Percentiles rank a stretch among this genome's conserved stretches.
These are phyloP conservation scores for Poicephalus gulielmi DNA, from an alignment of 2,113 vertebrate species.

Conservation along the genomic window DNA sequence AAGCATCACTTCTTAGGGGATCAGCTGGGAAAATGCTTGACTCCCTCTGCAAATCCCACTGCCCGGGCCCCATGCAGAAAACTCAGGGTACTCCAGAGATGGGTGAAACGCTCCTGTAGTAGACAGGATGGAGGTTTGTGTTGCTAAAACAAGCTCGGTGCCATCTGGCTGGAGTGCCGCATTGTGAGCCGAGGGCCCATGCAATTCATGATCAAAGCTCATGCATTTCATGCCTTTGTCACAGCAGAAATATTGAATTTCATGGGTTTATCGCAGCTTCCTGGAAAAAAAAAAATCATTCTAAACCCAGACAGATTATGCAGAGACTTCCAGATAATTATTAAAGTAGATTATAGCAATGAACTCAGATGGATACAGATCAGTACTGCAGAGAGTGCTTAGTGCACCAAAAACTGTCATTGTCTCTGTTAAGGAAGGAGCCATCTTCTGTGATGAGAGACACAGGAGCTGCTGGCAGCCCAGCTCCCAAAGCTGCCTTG, in stretches of 20 bases:
- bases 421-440: neutral
- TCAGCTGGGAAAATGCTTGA: neutral
- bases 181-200: neutral
- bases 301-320: slow-evolving; percentile 47
- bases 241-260: slow-evolving; percentile 60
- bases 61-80: neutral
- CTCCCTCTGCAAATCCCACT: neutral
- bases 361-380: neutral
- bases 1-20: neutral
- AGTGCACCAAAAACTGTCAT: neutral
- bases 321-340: slow-evolving; percentile 39
- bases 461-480: neutral
- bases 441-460: neutral
- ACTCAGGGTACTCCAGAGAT: neutral
- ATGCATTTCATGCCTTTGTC: slow-evolving; percentile 63
- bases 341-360: slow-evolving; percentile 5
- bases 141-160: slow-evolving; percentile 25
- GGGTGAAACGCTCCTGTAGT: neutral
- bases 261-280: slow-evolving; percentile 26
- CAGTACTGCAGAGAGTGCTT: neutral
- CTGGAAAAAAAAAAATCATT: neutral
- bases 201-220: slow-evolving; percentile 57
- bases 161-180: neutral
- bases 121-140: neutral
- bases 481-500: neutral